Conservation (phyloP, 2,797 vertebrate genomes). For the Pseudopleuronectes americanus region DNA sequence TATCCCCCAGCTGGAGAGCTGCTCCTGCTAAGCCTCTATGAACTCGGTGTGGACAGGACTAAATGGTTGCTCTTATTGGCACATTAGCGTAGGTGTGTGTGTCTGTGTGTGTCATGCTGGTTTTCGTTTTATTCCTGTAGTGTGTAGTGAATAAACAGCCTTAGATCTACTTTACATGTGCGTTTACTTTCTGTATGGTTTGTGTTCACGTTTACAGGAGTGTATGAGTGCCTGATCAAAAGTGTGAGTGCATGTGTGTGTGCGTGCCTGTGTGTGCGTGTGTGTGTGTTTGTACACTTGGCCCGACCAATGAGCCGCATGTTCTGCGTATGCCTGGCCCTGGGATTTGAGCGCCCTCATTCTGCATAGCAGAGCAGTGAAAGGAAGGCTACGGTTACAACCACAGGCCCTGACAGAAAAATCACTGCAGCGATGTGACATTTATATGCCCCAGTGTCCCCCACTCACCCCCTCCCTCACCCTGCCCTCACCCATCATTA, state of each 20-base stretch:
- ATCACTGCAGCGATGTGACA: constrained; percentile 70
- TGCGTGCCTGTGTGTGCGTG: background rate
- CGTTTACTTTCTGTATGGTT: constrained; percentile 18
- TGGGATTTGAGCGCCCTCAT: constrained; percentile 61
- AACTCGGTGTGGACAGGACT: constrained; percentile 65
- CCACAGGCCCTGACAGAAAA: constrained; percentile 74
- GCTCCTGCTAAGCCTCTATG: constrained; percentile 59
- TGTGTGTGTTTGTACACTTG: constrained; percentile 14
- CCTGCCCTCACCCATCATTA: constrained; percentile 62
- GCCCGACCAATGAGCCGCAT: constrained; percentile 48
- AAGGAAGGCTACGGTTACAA: constrained; percentile 74
- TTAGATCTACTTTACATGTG: background rate
- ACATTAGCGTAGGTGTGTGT: constrained; percentile 23
- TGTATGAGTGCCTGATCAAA: constrained; percentile 17
- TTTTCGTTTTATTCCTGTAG: constrained; percentile 2
- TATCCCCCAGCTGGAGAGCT: constrained; percentile 60
- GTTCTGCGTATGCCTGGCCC: constrained; percentile 46
- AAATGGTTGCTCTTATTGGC: constrained; percentile 60
- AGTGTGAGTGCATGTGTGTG: constrained; percentile 2
- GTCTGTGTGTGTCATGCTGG: constrained; percentile 2
- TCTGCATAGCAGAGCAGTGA: constrained; percentile 68
- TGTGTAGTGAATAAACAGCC: background rate
- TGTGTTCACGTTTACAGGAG: constrained; percentile 9
- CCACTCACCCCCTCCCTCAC: constrained; percentile 50
- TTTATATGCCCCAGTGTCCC: constrained; percentile 69